These are phyloP conservation scores for Dendroctonus valens DNA, from an alignment of 1,140 invertebrate species.

Conservation along the genomic window DNA sequence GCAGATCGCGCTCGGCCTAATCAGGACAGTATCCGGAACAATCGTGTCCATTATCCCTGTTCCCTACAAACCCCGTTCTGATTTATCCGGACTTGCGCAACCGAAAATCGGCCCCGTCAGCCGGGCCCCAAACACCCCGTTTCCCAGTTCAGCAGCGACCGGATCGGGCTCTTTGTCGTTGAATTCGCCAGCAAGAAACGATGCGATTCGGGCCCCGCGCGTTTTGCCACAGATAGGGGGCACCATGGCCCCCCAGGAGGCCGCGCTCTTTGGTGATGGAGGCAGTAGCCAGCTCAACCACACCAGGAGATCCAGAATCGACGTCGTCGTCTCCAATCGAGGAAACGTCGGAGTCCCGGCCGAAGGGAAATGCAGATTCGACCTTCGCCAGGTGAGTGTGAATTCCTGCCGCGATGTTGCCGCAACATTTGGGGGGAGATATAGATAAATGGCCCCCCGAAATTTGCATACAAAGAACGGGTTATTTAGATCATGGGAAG, in stretches of 20 bases:
- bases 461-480: too few relatives aligned
- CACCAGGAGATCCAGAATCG: conserved; percentile 6
- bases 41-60: conserved; percentile 7
- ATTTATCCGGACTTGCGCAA: conserved; percentile 12
- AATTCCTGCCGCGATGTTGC: conserved; percentile 9
- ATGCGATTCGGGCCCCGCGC: not conserved
- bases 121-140: conserved; percentile 24
- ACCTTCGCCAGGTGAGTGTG: conserved; percentile 34
- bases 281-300: conserved; percentile 25
- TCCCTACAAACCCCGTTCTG: conserved; percentile 25
- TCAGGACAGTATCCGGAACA: not conserved
- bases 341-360: conserved; percentile 10
- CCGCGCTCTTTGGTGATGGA: conserved; percentile 9
- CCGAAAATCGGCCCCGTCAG: not conserved
- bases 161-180: not conserved
- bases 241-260: conserved; percentile 16
- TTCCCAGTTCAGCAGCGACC: conserved; percentile 18
- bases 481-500: too few relatives aligned
- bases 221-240: not conserved
- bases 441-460: too few relatives aligned
- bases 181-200: not conserved
- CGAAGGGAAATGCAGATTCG: conserved; percentile 42
- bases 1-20: too few relatives aligned
- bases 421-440: not conserved
- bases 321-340: conserved; percentile 8